Evolutionary conservation across 2,113 vertebrate species (phyloP).

Genomic region (Manacus vitellinus): DNA sequence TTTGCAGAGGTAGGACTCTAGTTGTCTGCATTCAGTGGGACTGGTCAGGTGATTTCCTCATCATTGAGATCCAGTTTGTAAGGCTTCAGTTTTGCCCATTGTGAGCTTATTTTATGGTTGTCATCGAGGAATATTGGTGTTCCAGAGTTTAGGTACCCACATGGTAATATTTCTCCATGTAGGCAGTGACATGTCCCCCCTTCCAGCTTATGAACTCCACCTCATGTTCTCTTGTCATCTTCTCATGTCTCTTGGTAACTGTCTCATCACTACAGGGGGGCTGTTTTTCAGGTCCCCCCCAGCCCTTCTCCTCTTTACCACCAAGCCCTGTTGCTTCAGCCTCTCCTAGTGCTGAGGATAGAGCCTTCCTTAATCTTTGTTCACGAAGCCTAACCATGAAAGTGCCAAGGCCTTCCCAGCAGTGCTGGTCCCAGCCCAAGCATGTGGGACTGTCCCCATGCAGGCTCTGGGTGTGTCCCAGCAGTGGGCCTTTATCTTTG

Average conservation of each 20-base stretch:
- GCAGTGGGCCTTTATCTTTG: neutral
- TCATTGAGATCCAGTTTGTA: neutral
- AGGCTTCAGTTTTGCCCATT: neutral
- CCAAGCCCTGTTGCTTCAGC: neutral
- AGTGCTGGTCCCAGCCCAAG: neutral
- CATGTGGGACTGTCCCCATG: neutral
- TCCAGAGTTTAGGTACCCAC: neutral
- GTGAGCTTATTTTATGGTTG: neutral
- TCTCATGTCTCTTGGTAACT: neutral
- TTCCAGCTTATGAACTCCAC: neutral
- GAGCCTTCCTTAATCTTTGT: too few relatives aligned
- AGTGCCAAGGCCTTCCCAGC: fast-evolving
- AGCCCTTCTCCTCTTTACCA: neutral
- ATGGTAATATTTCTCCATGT: neutral
- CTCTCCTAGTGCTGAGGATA: fast-evolving
- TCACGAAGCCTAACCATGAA: too few relatives aligned
- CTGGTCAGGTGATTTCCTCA: neutral
- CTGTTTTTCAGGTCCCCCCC: neutral
- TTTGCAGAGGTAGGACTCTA: neutral
- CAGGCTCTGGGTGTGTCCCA: neutral
- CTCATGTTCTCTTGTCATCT: neutral
- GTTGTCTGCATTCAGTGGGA: neutral
- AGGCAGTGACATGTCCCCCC: fast-evolving
- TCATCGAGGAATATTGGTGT: neutral
- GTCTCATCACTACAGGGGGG: fast-evolving